These are phyloP conservation scores for Vandiemenella viatica DNA, from an alignment of 2,888 invertebrate species.

Conservation along the genomic window DNA sequence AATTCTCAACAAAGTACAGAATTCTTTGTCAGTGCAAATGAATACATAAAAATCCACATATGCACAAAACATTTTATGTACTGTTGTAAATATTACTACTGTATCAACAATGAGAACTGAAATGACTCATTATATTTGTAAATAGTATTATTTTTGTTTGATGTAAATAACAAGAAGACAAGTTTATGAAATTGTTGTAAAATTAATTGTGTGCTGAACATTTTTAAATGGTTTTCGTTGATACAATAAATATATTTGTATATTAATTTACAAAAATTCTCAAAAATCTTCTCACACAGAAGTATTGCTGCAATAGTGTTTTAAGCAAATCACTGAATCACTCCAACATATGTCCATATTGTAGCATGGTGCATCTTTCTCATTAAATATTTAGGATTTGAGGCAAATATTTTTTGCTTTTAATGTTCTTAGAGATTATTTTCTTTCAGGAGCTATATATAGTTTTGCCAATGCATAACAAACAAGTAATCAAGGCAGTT, in stretches of 20 bases:
- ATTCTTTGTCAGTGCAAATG: not conserved
- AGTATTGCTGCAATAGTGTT: not conserved
- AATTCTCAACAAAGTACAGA: too few species aligned
- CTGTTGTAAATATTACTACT: not conserved
- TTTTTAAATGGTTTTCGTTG: not conserved
- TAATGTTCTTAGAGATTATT: too few species aligned
- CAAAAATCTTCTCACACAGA: not conserved
- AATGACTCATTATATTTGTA: not conserved
- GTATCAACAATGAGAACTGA: not conserved
- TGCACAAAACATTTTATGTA: not conserved
- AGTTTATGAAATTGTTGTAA: not conserved
- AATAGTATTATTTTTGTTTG: not conserved
- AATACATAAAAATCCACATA: not conserved
- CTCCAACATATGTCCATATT: too few species aligned
- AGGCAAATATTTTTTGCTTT: too few species aligned
- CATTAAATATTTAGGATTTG: too few species aligned
- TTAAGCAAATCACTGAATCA: too few species aligned
- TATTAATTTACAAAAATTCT: not conserved
- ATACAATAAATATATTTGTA: not conserved
- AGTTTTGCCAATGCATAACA: too few species aligned
- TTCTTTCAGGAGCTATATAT: too few species aligned
- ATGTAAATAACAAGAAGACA: not conserved
- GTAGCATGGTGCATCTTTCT: too few species aligned
- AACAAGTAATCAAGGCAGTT: not conserved
- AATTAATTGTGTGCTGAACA: not conserved